A percentile compares a stretch with the other conserved stretches of the same genome.
These are phyloP conservation scores for Agrypnus murinus DNA, from an alignment of 2,888 invertebrate genomes.

Conservation along the genomic window DNA sequence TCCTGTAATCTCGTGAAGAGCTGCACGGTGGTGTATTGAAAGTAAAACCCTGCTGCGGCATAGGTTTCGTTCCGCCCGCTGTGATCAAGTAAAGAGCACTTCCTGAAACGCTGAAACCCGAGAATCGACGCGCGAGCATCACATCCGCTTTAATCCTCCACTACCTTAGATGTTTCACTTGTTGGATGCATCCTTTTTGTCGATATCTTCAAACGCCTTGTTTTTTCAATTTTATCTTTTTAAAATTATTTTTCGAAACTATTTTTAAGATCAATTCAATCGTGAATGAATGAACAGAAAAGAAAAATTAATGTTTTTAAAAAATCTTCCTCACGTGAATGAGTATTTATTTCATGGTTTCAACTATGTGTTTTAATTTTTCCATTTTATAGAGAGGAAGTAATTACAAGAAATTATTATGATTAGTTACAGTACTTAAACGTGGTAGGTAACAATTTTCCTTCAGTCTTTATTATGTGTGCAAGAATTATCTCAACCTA, in stretches of 20 bases:
- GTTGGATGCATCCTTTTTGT: conserved; percentile 35
- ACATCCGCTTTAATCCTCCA: conserved; percentile 61
- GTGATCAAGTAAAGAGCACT: conserved; percentile 59
- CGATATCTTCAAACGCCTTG: too few relatives aligned
- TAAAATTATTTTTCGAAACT: too few relatives aligned
- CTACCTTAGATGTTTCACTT: conserved; percentile 55
- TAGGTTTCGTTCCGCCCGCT: conserved; percentile 56
- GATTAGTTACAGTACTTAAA: conserved; percentile 14
- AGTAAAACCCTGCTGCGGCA: conserved; percentile 64
- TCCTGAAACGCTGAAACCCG: conserved; percentile 57
- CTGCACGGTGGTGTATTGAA: conserved; percentile 61
- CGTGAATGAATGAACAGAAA: too few relatives aligned
- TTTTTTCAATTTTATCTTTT: too few relatives aligned
- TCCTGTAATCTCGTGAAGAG: conserved; percentile 66
- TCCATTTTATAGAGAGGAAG: conserved; percentile 7
- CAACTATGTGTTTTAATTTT: neutral
- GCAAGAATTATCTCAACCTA: neutral
- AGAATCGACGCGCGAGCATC: conserved; percentile 56
- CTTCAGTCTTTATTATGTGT: neutral
- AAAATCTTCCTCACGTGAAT: too few relatives aligned
- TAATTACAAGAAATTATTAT: conserved; percentile 10
- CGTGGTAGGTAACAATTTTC: conserved; percentile 12
- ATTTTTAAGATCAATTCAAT: too few relatives aligned
- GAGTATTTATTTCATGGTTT: neutral
- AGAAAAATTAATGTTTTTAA: too few relatives aligned